Evolutionary conservation across 2,888 invertebrate species (phyloP), one percentile per base, ranked within the genome.

Genomic region (Octonoba sinensis): DNA sequence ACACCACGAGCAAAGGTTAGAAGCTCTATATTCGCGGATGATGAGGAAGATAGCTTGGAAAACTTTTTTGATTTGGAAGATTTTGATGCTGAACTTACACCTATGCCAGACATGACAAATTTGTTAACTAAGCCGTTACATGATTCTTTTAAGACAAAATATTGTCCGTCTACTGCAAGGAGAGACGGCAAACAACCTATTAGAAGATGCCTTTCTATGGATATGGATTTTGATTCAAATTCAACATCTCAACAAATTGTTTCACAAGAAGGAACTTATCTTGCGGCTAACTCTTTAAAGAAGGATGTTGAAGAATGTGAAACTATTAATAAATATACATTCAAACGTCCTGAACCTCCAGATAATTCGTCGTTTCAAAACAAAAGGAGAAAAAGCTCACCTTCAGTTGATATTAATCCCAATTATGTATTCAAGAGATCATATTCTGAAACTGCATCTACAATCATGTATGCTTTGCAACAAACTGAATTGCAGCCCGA

Each of bases 321-420:
- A 6, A 22, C 20, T 27, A 22, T 4, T 13, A 57, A 20, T 18
- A 79, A 18, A 11, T 36, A 16, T 49, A 86, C 88, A 0, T 92
- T 92, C 87, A 95, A 95, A 88, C 90, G 95, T 56, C 91, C 92
- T 0, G 94, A 94, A 64, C 91, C 92, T 27, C 92, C 92, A 57
- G 88, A 90, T 59, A 89, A 90, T 70, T 86, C 88, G 49, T 91
- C 90, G 75, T 84, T 87, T 44, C 88, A 88, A 81, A 88, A 87
- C 77, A 91, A 91, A 86, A 87, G 91, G 71, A 87, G 90, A 62
- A 88, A 87, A 86, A 86, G 87, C 56, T 85, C 86, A 6, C 84
- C 82, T n/a, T 65, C 67, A 24, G 20, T 82, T 24, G 51, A 54
- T 22, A 16, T 15, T 24, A 18, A 18, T 36, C 27, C 18, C 20